A percentile compares a stretch with the other conserved stretches of the same genome.
Evolutionary conservation across 2,797 vertebrate genomes (phyloP).

Genomic region (Enteromius trimaculatus): DNA sequence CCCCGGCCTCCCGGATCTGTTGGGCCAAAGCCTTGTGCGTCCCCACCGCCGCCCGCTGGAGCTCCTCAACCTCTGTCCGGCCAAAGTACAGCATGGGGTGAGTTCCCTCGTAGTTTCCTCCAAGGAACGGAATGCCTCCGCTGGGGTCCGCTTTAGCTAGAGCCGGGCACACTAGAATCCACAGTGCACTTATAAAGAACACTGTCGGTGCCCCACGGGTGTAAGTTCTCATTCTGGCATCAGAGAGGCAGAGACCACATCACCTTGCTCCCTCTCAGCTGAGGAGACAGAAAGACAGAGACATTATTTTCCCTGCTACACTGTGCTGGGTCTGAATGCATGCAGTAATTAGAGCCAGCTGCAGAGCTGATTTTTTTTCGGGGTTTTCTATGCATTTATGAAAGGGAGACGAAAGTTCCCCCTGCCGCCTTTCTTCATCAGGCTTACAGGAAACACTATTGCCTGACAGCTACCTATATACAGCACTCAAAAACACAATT

Average conservation of each 20-base stretch:
- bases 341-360: slow-evolving; percentile 77
- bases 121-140: slow-evolving; percentile 86
- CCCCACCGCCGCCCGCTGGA: slow-evolving; percentile 79
- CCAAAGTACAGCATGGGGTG: slow-evolving; percentile 97
- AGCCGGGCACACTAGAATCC: slow-evolving; percentile 75
- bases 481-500: not conserved
- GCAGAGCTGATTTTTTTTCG: slow-evolving; percentile 67
- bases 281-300: slow-evolving; percentile 43
- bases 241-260: slow-evolving; percentile 84
- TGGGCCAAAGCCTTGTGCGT: slow-evolving; percentile 85
- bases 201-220: slow-evolving; percentile 95
- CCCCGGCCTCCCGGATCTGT: slow-evolving; percentile 85
- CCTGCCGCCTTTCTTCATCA: not conserved
- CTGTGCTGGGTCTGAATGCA: slow-evolving; percentile 65
- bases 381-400: slow-evolving; percentile 38
- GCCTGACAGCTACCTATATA: not conserved
- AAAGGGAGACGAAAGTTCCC: slow-evolving; percentile 25
- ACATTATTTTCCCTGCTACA: slow-evolving; percentile 6
- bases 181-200: slow-evolving; percentile 91
- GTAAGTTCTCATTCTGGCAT: slow-evolving; percentile 96
- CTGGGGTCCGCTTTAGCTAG: slow-evolving; percentile 74
- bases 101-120: slow-evolving; percentile 88
- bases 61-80: slow-evolving; percentile 79
- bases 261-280: slow-evolving; percentile 78
- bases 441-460: not conserved